Evolutionary conservation across 35 echinoderm and acorn worm species (phyloP).

Genomic region (Chiridota heheva): DNA sequence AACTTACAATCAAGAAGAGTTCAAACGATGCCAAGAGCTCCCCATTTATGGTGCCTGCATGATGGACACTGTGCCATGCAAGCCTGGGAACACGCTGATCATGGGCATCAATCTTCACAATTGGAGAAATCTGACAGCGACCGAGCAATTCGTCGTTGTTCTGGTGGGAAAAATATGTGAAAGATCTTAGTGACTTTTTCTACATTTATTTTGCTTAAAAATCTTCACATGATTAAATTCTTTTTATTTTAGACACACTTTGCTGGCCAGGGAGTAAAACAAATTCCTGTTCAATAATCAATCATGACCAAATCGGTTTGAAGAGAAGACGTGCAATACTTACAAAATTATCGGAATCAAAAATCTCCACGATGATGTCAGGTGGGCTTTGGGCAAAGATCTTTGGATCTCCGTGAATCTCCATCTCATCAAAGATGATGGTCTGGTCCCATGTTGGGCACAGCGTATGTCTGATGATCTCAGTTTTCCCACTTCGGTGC

Average conservation of each 20-base stretch:
- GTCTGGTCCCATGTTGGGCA: slow-evolving; percentile 82
- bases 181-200: no score
- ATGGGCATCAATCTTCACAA: slow-evolving; percentile 60
- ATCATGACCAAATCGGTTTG: no score
- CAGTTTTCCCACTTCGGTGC: slow-evolving; percentile 66
- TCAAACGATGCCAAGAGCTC: slow-evolving; percentile 82
- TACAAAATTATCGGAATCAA: slow-evolving; percentile 74
- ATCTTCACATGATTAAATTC: no score
- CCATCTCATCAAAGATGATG: slow-evolving; percentile 73
- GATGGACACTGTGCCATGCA: slow-evolving; percentile 44
- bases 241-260: no score
- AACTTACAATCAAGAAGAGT: slow-evolving; percentile 62
- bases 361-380: slow-evolving; percentile 72
- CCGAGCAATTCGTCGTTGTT: slow-evolving; percentile 72
- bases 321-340: slow-evolving; percentile 9
- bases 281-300: no score
- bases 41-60: slow-evolving; percentile 39
- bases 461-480: slow-evolving; percentile 59
- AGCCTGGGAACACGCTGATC: slow-evolving; percentile 61
- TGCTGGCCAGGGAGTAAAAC: no score
- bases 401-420: slow-evolving; percentile 58
- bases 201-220: no score
- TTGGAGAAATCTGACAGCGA: slow-evolving; percentile 46
- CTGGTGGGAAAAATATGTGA: slow-evolving; percentile 2
- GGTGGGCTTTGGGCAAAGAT: slow-evolving; percentile 55